These are phyloP conservation scores for Platichthys stellatus DNA, from an alignment of 2,113 vertebrate species.

Conservation along the genomic window DNA sequence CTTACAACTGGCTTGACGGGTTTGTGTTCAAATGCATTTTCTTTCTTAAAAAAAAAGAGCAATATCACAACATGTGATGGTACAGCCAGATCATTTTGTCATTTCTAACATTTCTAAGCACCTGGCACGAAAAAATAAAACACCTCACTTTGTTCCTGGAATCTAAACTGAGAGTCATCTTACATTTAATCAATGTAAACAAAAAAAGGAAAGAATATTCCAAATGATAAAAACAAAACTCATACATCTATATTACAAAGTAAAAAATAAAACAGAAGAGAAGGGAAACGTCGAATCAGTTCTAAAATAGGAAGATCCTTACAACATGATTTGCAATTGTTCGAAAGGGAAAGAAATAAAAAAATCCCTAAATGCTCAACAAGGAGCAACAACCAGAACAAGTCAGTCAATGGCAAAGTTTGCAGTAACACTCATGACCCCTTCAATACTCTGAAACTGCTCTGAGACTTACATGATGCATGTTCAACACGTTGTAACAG, in stretches of 20 bases:
- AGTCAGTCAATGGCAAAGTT: constrained; percentile 65
- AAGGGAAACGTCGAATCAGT: constrained; percentile 54
- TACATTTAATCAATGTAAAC: constrained; percentile 76
- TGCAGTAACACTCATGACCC: constrained; percentile 68
- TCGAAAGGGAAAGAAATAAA: constrained; percentile 50
- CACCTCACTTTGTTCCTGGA: constrained; percentile 79
- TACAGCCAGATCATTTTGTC: constrained; percentile 64
- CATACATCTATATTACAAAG: constrained; percentile 76
- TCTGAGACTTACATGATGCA: constrained; percentile 35
- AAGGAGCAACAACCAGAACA: constrained; percentile 60
- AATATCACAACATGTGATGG: constrained; percentile 71
- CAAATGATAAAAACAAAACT: constrained; percentile 69
- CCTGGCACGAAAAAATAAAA: constrained; percentile 72
- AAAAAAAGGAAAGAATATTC: constrained; percentile 63
- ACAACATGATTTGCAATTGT: constrained; percentile 73
- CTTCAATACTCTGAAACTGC: constrained; percentile 61
- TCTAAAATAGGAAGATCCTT: constrained; percentile 77
- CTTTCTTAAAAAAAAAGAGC: constrained; percentile 22
- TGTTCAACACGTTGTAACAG: constrained; percentile 37
- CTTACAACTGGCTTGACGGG: constrained; percentile 44
- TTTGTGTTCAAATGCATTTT: constrained; percentile 37
- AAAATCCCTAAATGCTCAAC: constrained; percentile 51
- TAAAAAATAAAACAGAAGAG: constrained; percentile 66
- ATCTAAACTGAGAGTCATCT: constrained; percentile 69
- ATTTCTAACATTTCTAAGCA: constrained; percentile 69